Conservation (phyloP, 2,113 vertebrate species). For the Theropithecus gelada region DNA sequence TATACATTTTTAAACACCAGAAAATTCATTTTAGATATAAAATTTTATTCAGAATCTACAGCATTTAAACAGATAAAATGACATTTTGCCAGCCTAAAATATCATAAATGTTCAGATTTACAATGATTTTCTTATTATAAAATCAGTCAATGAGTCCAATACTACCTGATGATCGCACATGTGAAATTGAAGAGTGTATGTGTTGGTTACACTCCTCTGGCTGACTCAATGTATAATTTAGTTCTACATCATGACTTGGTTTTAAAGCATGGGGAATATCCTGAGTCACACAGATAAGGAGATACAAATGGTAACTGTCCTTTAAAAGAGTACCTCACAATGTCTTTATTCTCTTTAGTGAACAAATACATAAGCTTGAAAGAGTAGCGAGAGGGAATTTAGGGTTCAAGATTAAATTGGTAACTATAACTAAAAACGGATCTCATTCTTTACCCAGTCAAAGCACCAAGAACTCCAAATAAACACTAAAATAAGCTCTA, state of each 20-base stretch:
- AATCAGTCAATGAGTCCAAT: background rate
- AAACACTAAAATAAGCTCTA: constrained; percentile 15
- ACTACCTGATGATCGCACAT: background rate
- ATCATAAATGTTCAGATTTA: background rate
- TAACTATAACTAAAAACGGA: background rate
- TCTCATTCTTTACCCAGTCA: background rate
- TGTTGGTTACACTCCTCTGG: background rate
- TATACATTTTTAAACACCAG: constrained; percentile 4
- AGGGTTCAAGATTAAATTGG: constrained; percentile 11
- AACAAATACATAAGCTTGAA: background rate
- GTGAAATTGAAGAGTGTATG: background rate
- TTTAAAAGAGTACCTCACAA: background rate
- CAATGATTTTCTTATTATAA: background rate
- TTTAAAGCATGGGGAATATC: background rate
- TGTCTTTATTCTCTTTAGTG: constrained; percentile 6
- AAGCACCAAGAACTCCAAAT: background rate
- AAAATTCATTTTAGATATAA: constrained; percentile 46
- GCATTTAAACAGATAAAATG: background rate
- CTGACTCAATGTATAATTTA: background rate
- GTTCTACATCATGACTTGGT: background rate
- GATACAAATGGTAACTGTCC: background rate
- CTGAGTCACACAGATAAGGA: background rate
- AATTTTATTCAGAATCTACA: background rate
- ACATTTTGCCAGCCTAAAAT: background rate
- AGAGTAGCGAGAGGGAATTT: constrained; percentile 1